phyloP scores from a whole-genome alignment of 2,797 vertebrate species.

The Muscicapa comitata region DNA sequence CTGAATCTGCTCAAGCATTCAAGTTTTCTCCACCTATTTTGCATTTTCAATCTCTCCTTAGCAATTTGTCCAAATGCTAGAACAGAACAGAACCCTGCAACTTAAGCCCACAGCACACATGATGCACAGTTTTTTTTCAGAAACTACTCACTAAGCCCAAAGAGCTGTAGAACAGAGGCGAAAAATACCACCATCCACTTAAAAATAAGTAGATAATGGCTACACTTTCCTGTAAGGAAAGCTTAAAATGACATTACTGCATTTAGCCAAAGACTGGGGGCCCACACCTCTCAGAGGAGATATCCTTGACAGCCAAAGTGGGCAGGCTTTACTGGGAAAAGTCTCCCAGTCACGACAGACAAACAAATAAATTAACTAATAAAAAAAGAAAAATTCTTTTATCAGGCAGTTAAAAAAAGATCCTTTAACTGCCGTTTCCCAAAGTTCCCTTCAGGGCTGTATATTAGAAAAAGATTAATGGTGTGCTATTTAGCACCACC shows the following conservation, averaged over 20 bases:
- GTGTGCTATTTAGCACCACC: constrained; percentile 17
- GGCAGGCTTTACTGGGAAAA: neutral
- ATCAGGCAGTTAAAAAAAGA: neutral
- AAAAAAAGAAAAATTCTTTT: neutral
- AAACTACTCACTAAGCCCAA: neutral
- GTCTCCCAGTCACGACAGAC: neutral
- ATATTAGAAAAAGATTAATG: neutral
- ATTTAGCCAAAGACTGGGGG: neutral
- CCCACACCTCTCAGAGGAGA: neutral
- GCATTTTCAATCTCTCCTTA: neutral
- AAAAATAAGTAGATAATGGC: neutral
- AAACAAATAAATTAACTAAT: neutral
- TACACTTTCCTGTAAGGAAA: neutral
- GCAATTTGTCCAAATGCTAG: neutral
- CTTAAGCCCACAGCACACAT: neutral
- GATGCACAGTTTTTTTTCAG: neutral
- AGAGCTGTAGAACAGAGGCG: neutral
- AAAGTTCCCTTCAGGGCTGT: neutral
- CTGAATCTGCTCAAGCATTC: neutral
- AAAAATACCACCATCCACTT: neutral
- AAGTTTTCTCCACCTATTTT: neutral
- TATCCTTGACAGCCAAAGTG: neutral
- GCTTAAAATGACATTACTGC: neutral
- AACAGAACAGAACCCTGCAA: neutral
- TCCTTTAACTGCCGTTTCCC: neutral